Evolutionary conservation across 2,113 vertebrate species (phyloP).

Genomic region (Pseudolaguvia tuberculata): DNA sequence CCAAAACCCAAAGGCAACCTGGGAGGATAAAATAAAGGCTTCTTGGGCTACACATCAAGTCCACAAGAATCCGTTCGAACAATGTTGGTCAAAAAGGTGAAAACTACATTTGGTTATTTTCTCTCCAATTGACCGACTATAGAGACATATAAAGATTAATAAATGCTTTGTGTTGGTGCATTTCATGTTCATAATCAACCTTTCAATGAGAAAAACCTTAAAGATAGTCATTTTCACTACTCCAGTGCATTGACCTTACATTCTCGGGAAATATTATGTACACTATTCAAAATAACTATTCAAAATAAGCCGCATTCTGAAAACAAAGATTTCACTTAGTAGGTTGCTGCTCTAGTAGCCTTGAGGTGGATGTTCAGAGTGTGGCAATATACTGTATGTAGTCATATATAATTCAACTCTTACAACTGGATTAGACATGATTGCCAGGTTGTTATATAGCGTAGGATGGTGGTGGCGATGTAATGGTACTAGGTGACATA

Average conservation of each 20-base stretch:
- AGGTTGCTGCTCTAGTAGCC: constrained; percentile 34
- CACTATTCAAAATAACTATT: constrained; percentile 13
- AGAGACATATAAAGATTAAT: not conserved
- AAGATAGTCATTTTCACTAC: constrained; percentile 35
- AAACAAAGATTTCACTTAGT: constrained; percentile 57
- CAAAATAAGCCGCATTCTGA: constrained; percentile 57
- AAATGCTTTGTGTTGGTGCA: not conserved
- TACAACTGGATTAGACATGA: constrained; percentile 3
- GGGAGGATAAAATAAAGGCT: not conserved
- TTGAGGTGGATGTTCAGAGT: constrained; percentile 12
- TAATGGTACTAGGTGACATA: not conserved
- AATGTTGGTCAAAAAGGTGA: not conserved
- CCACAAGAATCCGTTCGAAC: no score
- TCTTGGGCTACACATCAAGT: not conserved
- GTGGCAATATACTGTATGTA: constrained; percentile 23
- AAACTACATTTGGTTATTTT: not conserved
- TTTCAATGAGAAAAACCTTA: not conserved
- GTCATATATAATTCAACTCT: constrained; percentile 22
- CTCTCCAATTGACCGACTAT: not conserved
- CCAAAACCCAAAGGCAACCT: constrained; percentile 20
- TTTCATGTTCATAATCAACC: not conserved
- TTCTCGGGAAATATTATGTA: constrained; percentile 41
- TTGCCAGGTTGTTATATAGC: constrained; percentile 7
- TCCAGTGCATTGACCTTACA: constrained; percentile 67
- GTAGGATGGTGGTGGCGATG: not conserved